A percentile compares a stretch with the other conserved stretches of the same genome.
These are phyloP conservation scores for Bubo scandiacus DNA, from an alignment of 2,113 vertebrate genomes.

Conservation along the genomic window DNA sequence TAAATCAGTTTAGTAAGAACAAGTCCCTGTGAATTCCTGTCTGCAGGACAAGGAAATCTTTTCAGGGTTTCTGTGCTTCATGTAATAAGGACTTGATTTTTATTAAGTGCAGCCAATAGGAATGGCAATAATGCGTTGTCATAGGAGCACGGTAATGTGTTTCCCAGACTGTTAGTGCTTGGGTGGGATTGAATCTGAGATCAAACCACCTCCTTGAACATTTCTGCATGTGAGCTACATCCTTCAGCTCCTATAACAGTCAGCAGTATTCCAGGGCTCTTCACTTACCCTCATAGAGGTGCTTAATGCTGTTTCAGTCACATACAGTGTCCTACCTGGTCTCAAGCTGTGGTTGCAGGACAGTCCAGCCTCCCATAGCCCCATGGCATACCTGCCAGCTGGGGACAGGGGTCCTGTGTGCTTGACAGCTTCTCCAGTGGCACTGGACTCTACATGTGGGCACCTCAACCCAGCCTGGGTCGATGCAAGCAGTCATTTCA, in stretches of 20 bases:
- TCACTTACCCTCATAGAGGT: background rate
- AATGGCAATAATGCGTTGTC: background rate
- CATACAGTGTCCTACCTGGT: background rate
- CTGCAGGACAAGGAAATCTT: background rate
- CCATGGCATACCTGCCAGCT: background rate
- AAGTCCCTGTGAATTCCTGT: background rate
- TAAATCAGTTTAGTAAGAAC: background rate
- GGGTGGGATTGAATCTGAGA: slow-evolving; percentile 8
- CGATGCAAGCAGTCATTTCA: background rate
- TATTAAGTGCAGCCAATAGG: background rate
- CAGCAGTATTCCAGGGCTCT: background rate
- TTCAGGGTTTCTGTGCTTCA: background rate
- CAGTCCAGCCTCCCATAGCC: background rate
- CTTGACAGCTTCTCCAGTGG: background rate
- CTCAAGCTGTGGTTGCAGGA: background rate
- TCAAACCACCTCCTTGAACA: background rate
- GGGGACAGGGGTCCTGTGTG: background rate
- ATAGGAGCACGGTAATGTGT: background rate
- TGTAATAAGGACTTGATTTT: background rate
- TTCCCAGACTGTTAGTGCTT: slow-evolving; percentile 10
- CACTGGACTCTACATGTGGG: background rate
- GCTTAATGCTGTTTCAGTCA: background rate
- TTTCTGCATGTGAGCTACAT: background rate
- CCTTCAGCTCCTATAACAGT: background rate
- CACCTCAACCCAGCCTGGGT: background rate